Evolutionary conservation across 2,113 vertebrate species (phyloP).

Genomic region (Muntiacus reevesi): DNA sequence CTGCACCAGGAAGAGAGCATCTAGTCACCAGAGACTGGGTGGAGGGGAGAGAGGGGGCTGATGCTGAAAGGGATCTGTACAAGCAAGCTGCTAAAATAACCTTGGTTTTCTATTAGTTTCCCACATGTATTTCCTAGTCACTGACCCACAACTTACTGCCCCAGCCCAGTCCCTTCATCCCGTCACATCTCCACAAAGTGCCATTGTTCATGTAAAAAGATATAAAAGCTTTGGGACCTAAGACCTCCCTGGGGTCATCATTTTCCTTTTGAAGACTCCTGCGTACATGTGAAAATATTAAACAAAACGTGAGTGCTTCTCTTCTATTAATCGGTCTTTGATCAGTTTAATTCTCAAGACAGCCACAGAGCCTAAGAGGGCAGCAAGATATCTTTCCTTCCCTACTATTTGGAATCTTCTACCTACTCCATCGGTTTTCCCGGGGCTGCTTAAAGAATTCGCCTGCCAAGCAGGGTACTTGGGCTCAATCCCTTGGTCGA

Average conservation of each 20-base stretch:
- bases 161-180: fast-evolving
- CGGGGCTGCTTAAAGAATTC: background rate
- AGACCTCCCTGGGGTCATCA: background rate
- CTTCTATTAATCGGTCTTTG: background rate
- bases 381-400: background rate
- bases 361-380: background rate
- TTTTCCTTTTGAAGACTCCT: background rate
- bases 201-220: background rate
- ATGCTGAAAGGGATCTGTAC: background rate
- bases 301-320: fast-evolving
- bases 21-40: background rate
- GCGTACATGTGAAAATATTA: no score
- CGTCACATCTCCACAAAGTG: background rate
- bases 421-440: background rate
- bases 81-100: background rate
- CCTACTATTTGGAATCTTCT: background rate
- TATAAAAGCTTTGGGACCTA: background rate
- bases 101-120: background rate
- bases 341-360: background rate
- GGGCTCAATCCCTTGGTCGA: background rate
- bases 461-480: background rate
- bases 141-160: background rate
- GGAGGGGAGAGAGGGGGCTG: background rate
- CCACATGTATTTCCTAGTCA: fast-evolving
- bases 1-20: background rate